Evolutionary conservation across 1,140 invertebrate species (phyloP).

Genomic region (Halyomorpha halys): DNA sequence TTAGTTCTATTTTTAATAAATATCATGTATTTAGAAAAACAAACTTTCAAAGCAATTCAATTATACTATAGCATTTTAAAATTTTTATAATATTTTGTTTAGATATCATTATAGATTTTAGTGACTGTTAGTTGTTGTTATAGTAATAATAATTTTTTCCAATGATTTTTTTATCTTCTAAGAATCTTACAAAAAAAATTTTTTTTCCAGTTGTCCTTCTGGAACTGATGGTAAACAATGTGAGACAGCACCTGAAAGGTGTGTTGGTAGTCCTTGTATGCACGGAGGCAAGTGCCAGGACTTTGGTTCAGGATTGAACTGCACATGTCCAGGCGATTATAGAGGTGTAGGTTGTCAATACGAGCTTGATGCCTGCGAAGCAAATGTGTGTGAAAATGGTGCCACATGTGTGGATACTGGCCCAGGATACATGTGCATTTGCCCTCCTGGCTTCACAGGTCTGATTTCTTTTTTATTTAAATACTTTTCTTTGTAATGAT

Average conservation of each 20-base stretch:
- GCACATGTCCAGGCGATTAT: conserved; percentile 76
- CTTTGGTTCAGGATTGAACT: conserved; percentile 88
- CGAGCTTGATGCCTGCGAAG: conserved; percentile 84
- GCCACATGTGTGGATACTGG: conserved; percentile 81
- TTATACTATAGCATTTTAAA: no score
- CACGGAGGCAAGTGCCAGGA: conserved; percentile 88
- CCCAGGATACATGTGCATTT: conserved; percentile 72
- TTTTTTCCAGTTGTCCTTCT: conserved; percentile 60
- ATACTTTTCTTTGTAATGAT: not conserved
- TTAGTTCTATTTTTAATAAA: no score
- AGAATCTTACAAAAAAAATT: no score
- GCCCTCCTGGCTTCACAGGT: conserved; percentile 70
- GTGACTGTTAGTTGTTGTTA: no score
- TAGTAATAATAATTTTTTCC: no score
- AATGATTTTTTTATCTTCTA: no score
- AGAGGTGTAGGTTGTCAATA: conserved; percentile 85
- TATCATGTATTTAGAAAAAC: no score
- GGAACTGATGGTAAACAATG: conserved; percentile 91
- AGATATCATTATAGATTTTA: no score
- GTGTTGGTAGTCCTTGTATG: conserved; percentile 92
- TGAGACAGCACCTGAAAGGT: conserved; percentile 87
- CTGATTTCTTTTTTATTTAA: conserved; percentile 8
- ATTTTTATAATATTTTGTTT: no score
- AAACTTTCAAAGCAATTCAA: no score
- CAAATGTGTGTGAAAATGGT: conserved; percentile 80